These are phyloP conservation scores for Volucella zonaria DNA, from an alignment of 2,888 invertebrate species.

Conservation along the genomic window DNA sequence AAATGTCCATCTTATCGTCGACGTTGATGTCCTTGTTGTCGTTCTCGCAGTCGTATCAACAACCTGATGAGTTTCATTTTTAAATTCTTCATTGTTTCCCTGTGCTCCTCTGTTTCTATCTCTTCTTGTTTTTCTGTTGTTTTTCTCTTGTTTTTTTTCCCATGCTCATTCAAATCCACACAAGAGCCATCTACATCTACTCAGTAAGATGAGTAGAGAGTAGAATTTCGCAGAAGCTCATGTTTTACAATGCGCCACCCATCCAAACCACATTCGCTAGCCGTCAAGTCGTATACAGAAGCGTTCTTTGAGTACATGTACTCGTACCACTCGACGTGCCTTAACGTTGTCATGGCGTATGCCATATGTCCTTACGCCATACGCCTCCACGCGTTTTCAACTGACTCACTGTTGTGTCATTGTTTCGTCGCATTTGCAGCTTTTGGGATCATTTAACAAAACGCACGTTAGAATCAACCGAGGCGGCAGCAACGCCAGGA, in stretches of 20 bases:
- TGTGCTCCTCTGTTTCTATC: neutral
- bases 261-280: conserved; percentile 1
- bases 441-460: conserved; percentile 63
- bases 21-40: too few species aligned
- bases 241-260: conserved; percentile 18
- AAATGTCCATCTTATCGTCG: too few species aligned
- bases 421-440: conserved; percentile 62
- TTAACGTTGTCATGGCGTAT: conserved; percentile 14
- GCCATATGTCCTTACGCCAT: neutral
- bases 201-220: conserved; percentile 19
- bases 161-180: conserved; percentile 14
- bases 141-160: too few species aligned
- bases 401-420: conserved; percentile 39
- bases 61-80: conserved; percentile 68
- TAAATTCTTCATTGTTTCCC: conserved; percentile 53
- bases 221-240: conserved; percentile 23
- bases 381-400: conserved; percentile 23
- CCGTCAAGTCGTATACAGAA: neutral
- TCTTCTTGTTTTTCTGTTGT: too few species aligned
- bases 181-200: conserved; percentile 38
- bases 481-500: neutral
- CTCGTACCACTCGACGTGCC: conserved; percentile 49
- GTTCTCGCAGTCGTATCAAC: conserved; percentile 43
- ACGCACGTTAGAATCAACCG: conserved; percentile 42
- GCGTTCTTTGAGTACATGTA: conserved; percentile 37